Percentiles rank a stretch among this genome's conserved stretches.
phyloP scores from a whole-genome alignment of 2,888 invertebrate species.

The Euproctis similis region DNA sequence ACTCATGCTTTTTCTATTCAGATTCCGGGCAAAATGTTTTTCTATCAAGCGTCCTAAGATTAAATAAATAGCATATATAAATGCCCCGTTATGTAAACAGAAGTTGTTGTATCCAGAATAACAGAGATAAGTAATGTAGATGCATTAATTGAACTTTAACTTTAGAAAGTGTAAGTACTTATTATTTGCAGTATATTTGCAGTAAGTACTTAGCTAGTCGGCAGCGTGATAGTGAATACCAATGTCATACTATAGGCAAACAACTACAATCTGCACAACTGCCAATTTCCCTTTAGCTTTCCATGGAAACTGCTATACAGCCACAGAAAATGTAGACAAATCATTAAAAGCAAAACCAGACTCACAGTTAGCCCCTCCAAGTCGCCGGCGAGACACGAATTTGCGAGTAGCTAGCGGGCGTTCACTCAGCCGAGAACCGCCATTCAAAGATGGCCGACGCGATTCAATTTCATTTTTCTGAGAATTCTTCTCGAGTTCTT shows the following conservation, averaged over 20 bases:
- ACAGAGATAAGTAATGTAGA: too few relatives aligned
- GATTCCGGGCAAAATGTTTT: too few relatives aligned
- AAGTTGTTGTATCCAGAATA: too few relatives aligned
- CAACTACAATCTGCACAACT: slow-evolving; percentile 6
- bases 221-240: slow-evolving; percentile 8
- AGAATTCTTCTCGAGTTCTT: slow-evolving; percentile 36
- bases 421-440: slow-evolving; percentile 52
- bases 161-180: slow-evolving; percentile 5
- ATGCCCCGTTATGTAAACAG: too few relatives aligned
- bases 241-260: slow-evolving; percentile 12
- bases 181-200: too few relatives aligned
- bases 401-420: slow-evolving; percentile 43
- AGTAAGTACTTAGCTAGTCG: too few relatives aligned
- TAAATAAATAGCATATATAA: too few relatives aligned
- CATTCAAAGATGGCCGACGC: slow-evolving; percentile 47
- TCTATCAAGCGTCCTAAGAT: too few relatives aligned
- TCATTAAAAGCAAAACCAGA: slow-evolving; percentile 38
- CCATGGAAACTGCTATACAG: slow-evolving; percentile 21
- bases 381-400: slow-evolving; percentile 47
- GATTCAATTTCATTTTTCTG: slow-evolving; percentile 31
- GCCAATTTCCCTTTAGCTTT: slow-evolving; percentile 22
- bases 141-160: too few relatives aligned
- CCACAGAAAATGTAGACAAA: slow-evolving; percentile 18
- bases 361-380: slow-evolving; percentile 62
- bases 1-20: too few relatives aligned